Conservation (phyloP, 2,113 vertebrate genomes). For the Hypanus sabinus region DNA sequence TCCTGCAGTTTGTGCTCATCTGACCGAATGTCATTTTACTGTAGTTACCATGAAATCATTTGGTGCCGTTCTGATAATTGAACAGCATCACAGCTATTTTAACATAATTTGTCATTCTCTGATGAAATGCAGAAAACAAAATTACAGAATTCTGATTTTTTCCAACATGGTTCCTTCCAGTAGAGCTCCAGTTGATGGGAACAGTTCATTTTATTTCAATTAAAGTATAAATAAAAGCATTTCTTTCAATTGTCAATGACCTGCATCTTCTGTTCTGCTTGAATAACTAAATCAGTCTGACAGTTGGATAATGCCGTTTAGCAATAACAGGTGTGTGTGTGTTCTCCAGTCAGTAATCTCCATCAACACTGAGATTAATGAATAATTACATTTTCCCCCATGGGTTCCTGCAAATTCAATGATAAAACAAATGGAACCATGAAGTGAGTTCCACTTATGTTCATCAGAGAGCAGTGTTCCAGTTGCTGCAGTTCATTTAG, state of each 20-base stretch:
- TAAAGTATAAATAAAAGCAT: not conserved
- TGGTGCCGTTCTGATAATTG: not conserved
- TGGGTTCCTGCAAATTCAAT: slow-evolving; percentile 22
- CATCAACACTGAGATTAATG: slow-evolving; percentile 34
- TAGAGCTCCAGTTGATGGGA: not conserved
- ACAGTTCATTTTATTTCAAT: slow-evolving; percentile 24
- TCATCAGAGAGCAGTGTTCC: not conserved
- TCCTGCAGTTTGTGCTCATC: not conserved
- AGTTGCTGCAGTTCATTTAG: not conserved
- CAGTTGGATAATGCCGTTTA: slow-evolving; percentile 25
- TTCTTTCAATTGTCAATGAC: slow-evolving; percentile 24
- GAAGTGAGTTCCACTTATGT: not conserved
- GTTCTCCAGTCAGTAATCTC: slow-evolving; percentile 30
- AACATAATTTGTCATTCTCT: not conserved
- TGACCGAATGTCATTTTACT: not conserved
- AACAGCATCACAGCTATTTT: not conserved
- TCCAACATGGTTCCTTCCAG: not conserved
- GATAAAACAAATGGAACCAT: slow-evolving; percentile 30
- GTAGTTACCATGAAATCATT: not conserved
- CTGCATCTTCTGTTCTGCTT: slow-evolving; percentile 1
- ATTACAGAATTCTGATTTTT: not conserved
- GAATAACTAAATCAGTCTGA: slow-evolving; percentile 24
- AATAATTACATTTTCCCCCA: slow-evolving; percentile 16
- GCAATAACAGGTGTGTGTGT: slow-evolving; percentile 30
- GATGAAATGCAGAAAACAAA: not conserved